Conservation (phyloP, 2,113 vertebrate genomes). For the Melanerpes aurifrons region DNA sequence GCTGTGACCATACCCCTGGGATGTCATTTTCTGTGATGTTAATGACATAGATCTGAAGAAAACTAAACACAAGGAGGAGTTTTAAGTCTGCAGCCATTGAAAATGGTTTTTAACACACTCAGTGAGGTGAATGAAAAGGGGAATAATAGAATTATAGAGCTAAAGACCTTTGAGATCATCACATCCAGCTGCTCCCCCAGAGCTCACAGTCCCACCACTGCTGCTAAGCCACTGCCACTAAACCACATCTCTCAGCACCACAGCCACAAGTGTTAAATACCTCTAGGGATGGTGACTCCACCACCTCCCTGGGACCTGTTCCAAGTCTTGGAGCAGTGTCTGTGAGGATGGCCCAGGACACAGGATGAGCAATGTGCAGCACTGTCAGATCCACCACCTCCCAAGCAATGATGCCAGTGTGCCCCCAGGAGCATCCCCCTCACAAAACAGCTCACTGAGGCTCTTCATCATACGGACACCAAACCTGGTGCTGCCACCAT, state of each 20-base stretch:
- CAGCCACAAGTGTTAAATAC: too few relatives aligned
- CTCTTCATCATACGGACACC: background rate
- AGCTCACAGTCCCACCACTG: too few relatives aligned
- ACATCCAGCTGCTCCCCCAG: too few relatives aligned
- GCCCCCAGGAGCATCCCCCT: background rate
- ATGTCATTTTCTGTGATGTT: background rate
- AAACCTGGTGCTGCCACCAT: background rate
- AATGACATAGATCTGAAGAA: background rate
- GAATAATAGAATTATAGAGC: too few relatives aligned
- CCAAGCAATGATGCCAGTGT: fast-evolving
- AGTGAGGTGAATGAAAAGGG: background rate
- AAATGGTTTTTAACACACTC: background rate
- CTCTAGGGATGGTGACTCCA: too few relatives aligned
- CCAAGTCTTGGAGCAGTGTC: too few relatives aligned
- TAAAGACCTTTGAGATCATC: too few relatives aligned
- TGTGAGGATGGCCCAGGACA: background rate
- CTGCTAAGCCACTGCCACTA: too few relatives aligned
- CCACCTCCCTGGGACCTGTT: too few relatives aligned
- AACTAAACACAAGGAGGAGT: background rate
- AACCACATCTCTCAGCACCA: too few relatives aligned
- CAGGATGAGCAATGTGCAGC: background rate
- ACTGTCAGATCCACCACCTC: background rate
- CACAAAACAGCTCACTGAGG: background rate
- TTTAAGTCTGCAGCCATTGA: background rate
- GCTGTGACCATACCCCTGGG: background rate